These are phyloP conservation scores for Drosophila emarginata DNA, from an alignment of 2,888 invertebrate genomes.

Conservation along the genomic window DNA sequence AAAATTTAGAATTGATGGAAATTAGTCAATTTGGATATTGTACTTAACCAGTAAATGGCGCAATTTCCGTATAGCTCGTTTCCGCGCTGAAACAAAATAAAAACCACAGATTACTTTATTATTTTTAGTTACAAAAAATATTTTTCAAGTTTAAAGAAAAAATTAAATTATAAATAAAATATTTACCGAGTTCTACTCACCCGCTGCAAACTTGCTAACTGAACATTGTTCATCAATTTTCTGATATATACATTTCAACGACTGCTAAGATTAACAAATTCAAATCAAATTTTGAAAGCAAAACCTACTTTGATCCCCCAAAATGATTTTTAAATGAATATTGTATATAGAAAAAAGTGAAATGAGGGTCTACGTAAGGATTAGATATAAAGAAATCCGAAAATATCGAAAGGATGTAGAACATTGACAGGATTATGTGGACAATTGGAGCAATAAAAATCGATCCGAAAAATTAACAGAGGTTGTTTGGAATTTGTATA, in stretches of 20 bases:
- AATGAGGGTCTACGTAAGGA: no score
- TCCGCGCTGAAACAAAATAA: slow-evolving; percentile 65
- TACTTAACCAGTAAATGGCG: slow-evolving; percentile 79
- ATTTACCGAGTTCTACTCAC: not conserved
- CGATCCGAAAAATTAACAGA: no score
- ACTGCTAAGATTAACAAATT: not conserved
- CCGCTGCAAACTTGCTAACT: slow-evolving; percentile 10
- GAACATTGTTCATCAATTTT: not conserved
- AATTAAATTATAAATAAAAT: not conserved
- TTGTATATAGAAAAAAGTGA: no score
- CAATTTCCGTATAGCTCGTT: slow-evolving; percentile 78
- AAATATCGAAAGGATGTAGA: no score
- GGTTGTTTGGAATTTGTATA: no score
- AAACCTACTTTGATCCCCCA: not conserved
- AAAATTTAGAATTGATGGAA: slow-evolving; percentile 43
- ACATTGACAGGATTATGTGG: no score
- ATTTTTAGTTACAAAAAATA: not conserved
- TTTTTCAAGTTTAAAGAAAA: not conserved
- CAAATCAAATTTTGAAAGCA: not conserved
- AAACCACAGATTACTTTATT: not conserved
- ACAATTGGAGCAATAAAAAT: no score
- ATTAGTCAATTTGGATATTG: slow-evolving; percentile 65
- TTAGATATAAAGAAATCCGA: no score
- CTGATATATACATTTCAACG: not conserved
- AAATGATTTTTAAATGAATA: not conserved